Base-by-base conservation (phyloP, 2,888 invertebrate species). In the Melinopterus prodromus region DNA sequence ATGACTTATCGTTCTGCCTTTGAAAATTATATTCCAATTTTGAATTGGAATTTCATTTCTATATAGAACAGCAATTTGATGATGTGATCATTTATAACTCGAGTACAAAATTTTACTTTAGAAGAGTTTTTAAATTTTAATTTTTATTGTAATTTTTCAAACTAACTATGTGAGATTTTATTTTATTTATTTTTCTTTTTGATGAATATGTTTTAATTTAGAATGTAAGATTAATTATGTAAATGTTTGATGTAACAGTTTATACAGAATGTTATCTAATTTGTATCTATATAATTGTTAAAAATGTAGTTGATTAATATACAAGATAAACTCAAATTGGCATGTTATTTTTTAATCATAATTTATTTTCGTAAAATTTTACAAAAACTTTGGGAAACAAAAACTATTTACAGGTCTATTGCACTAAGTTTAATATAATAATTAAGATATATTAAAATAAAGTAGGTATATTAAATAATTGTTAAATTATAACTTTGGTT, bases 181-280 rank as follows among this genome's bases (percentile, higher is more conserved):
- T 9, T 53, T 53, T 53, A 53, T 53, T 53, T 9, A 7, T 7
- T 53, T 53, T 53, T 53, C 3, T 53, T 53, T 53, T 53, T 6
- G 53, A 53, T 53, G 53, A 53, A 53, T 53, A 53, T 12, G 53
- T 53, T 53, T 53, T 53, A 53, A 53, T 53, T 53, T 53, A 53
- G 53, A 53, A 53, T 53, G 53, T 53, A 53, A 53, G 53, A 7
- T 53, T 53, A 53, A 53, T 53, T 53, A 53, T 53, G 53, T 53
- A 53, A 53, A 53, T 53, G 53, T 53, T 53, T 53, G 53, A 53
- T 53, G 53, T 53, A 53, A 53, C 53, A 53, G 5, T 9, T 53
- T 53, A 53, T 53, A 53, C 53, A 53, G 53, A 53, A 53, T 53
- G 53, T 53, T 53, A 53, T 53, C 53, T 53, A 53, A 53, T 53